Evolutionary conservation across 2,113 vertebrate species (phyloP), one percentile per base, ranked within the genome.

Genomic region (Aplodontia rufa): DNA sequence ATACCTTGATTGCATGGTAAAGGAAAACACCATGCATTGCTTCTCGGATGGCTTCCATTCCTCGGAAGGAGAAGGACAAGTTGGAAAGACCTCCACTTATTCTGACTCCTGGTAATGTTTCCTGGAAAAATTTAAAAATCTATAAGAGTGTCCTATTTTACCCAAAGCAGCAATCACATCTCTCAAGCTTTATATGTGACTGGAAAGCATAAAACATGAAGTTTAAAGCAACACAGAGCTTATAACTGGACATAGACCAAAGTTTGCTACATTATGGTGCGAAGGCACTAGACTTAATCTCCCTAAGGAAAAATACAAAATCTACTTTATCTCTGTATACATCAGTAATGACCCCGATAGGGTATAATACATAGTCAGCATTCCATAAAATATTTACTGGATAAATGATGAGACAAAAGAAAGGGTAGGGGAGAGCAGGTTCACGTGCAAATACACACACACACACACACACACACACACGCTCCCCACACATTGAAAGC

Each of bases 61-160:
- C 99, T 96, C 99, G 99, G 98, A 99, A 99, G 84, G 99, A 99
- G 97, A 99, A 99, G 76, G 99, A 99, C 89, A 99, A 97, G 98
- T 99, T 99, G 98, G 99, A 99, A 90, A 99, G 98, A 72, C 99
- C 99, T 55, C 99, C 99, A 72, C 99, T 99, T 94, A 99, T 98
- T 97, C 98, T 99, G 91, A 98, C 99, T 97, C 99, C 98, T 0
- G 99, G 99, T 51, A 99, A 97, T 0, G 98, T 99, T 97, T 99
- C 99, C 99, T 99, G 95, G 40, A 97, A 94, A 87, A 68, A 69
- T 19, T 64, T 32, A 40, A 85, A 90, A 83, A 47, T 20, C 47
- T 60, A 91, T 79, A 90, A 82, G 14, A 90, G 68, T 64, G 20
- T 51, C 17, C 42, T 78, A 22, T 37, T 71, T 76, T 81, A 24